Percentiles rank a stretch among this genome's conserved stretches.
Conservation (phyloP, 64 coral and sea anemone genomes). For the Actinia equina region DNA sequence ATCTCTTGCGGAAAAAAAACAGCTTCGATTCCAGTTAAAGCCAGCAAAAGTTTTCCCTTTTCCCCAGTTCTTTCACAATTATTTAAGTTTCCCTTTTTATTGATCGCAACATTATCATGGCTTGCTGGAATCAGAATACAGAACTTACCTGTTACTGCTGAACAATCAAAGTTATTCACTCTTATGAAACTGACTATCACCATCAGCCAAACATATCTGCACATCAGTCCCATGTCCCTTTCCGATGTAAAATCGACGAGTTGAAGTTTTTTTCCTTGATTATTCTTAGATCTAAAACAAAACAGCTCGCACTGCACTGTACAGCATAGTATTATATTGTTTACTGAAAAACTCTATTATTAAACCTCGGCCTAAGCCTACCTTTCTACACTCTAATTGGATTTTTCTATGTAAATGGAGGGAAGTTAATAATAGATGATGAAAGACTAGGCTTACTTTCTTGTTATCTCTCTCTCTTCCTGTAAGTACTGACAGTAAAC, state of each 20-base stretch:
- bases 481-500: not conserved
- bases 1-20: not conserved
- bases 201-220: not conserved
- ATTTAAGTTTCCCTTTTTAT: no score
- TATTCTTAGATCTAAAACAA: not conserved
- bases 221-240: not conserved
- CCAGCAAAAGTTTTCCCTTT: no score
- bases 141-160: not conserved
- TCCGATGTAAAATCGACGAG: not conserved
- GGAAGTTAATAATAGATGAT: conserved; percentile 7
- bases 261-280: not conserved
- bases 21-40: not conserved
- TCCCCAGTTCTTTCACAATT: no score
- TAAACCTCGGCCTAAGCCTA: not conserved
- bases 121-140: not conserved
- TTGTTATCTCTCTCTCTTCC: conserved; percentile 1
- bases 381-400: not conserved
- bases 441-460: not conserved
- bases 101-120: no score
- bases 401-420: not conserved
- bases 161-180: not conserved
- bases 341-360: not conserved
- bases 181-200: not conserved
- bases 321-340: not conserved
- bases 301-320: not conserved